Conservation (phyloP, 2,888 invertebrate species). For the Macrophya annulata region DNA sequence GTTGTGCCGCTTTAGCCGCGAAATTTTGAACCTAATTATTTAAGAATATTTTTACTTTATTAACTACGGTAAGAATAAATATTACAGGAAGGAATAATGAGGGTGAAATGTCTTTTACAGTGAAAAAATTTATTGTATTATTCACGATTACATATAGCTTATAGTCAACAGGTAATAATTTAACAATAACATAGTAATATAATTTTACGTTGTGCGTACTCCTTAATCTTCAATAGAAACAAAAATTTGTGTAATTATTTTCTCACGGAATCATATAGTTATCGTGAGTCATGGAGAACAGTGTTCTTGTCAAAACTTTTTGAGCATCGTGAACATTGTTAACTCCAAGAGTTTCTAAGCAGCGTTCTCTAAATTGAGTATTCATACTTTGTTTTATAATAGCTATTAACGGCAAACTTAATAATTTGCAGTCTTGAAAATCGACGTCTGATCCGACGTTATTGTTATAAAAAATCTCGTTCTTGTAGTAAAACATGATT, state of each 20-base stretch:
- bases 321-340: constrained; percentile 60
- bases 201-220: neutral
- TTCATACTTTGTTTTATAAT: constrained; percentile 68
- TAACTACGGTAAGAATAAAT: neutral
- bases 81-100: neutral
- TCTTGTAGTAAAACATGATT: constrained; percentile 62
- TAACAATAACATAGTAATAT: neutral
- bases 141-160: constrained; percentile 18
- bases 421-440: constrained; percentile 62
- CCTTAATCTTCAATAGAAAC: neutral
- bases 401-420: constrained; percentile 63
- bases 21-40: constrained; percentile 19
- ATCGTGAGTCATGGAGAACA: constrained; percentile 63
- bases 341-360: constrained; percentile 64
- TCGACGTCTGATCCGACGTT: constrained; percentile 61
- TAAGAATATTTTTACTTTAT: neutral
- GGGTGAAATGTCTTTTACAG: neutral
- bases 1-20: constrained; percentile 8
- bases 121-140: neutral
- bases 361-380: constrained; percentile 65
- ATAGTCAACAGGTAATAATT: constrained; percentile 7
- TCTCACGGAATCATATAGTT: constrained; percentile 57
- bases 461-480: constrained; percentile 64
- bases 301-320: constrained; percentile 58
- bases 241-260: neutral